A percentile compares a stretch with the other conserved stretches of the same genome.
These are phyloP conservation scores for Peromyscus polionotus DNA, from an alignment of 2,113 vertebrate genomes.

Conservation along the genomic window DNA sequence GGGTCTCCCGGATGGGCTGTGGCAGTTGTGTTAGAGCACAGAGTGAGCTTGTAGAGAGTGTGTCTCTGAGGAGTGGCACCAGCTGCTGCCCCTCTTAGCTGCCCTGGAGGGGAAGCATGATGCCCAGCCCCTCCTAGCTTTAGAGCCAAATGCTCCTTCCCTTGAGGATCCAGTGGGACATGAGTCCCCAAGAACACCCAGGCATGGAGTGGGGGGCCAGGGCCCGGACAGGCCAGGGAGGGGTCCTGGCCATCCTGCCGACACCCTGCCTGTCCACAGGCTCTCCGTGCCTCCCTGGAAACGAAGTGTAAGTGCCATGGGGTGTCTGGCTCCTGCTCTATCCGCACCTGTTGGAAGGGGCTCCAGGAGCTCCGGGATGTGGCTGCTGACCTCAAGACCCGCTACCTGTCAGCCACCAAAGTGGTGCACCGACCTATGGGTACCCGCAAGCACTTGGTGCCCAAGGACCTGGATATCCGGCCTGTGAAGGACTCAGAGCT, in stretches of 20 bases:
- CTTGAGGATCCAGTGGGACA: not conserved
- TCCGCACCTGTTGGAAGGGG: conserved; percentile 98
- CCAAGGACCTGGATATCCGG: conserved; percentile 98
- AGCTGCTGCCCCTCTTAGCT: not conserved
- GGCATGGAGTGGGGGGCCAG: not conserved
- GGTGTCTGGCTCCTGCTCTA: conserved; percentile 98
- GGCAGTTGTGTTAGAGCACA: not conserved
- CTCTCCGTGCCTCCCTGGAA: conserved; percentile 93
- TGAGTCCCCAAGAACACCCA: conserved; percentile 9
- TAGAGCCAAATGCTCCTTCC: not conserved
- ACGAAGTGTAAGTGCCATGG: conserved; percentile 99
- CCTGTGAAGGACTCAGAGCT: conserved; percentile 97
- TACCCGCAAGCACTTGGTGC: conserved; percentile 98
- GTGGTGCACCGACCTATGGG: conserved; percentile 97
- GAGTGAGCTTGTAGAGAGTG: not conserved
- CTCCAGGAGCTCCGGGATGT: conserved; percentile 96
- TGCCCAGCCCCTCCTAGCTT: not conserved
- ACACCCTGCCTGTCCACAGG: conserved; percentile 87
- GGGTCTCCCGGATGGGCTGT: not conserved
- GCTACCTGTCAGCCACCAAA: conserved; percentile 98
- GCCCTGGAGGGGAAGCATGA: not conserved
- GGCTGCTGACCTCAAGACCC: conserved; percentile 96
- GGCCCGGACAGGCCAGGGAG: conserved; percentile 53
- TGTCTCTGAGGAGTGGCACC: not conserved
- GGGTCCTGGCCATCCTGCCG: not conserved